A percentile compares a stretch with the other conserved stretches of the same genome.
phyloP scores from a whole-genome alignment of 2,113 vertebrate species.

The Ibidorhyncha struthersii region DNA sequence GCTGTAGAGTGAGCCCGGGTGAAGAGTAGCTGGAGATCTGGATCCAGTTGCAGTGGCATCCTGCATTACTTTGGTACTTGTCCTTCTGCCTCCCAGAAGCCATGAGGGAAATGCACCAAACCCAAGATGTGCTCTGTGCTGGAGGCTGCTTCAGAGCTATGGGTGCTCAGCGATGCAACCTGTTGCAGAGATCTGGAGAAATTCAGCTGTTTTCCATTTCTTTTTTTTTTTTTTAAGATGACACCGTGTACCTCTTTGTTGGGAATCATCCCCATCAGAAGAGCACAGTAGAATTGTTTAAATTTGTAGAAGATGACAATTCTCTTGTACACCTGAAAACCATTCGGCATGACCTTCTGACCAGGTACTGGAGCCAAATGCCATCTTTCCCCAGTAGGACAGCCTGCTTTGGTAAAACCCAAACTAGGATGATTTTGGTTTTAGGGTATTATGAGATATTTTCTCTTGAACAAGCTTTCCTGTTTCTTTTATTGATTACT shows the following conservation, averaged over 20 bases:
- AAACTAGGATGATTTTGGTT: not conserved
- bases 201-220: not conserved
- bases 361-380: constrained; percentile 75
- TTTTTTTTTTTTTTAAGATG: constrained; percentile 72
- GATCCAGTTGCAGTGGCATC: not conserved
- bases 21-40: not conserved
- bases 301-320: constrained; percentile 82
- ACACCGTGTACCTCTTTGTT: constrained; percentile 85
- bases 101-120: not conserved
- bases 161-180: not conserved
- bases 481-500: not conserved
- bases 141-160: not conserved
- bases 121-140: not conserved
- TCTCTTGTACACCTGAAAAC: constrained; percentile 86
- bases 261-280: constrained; percentile 87
- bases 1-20: not conserved
- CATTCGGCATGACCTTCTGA: constrained; percentile 84
- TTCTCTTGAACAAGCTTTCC: not conserved
- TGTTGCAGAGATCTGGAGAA: not conserved
- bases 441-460: not conserved
- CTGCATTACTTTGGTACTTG: not conserved
- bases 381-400: not conserved
- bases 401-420: not conserved
- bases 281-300: constrained; percentile 88
- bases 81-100: not conserved